Evolutionary conservation across 2,797 vertebrate genomes (phyloP).

Genomic region (Sebastes cheni): DNA sequence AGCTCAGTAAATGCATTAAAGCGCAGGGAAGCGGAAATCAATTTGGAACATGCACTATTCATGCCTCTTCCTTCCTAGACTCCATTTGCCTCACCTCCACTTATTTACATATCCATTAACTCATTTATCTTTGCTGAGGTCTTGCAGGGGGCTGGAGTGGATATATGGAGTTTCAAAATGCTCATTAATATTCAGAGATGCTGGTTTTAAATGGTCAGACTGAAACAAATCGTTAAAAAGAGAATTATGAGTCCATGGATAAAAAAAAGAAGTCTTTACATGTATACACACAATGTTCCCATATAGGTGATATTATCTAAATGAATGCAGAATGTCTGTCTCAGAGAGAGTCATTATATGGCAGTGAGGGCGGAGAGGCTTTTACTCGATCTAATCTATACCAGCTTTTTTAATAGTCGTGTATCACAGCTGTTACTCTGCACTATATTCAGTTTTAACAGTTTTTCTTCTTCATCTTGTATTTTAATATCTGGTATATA

Average conservation of each 20-base stretch:
- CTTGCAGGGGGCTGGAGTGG: slow-evolving; percentile 19
- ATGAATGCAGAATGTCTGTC: slow-evolving; percentile 1
- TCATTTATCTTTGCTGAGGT: slow-evolving; percentile 57
- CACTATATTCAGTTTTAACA: no score
- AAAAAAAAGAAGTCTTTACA: background rate
- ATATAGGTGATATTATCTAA: background rate
- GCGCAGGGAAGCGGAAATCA: slow-evolving; percentile 58
- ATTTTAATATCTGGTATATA: no score
- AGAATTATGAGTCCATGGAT: slow-evolving; percentile 5
- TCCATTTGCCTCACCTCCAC: slow-evolving; percentile 53
- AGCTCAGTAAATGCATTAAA: slow-evolving; percentile 52
- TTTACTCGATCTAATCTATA: background rate
- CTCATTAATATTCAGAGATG: slow-evolving; percentile 67
- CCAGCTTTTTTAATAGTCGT: no score
- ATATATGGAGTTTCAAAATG: slow-evolving; percentile 45
- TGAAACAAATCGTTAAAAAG: slow-evolving; percentile 8
- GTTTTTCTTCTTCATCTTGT: no score
- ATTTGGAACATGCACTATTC: slow-evolving; percentile 45
- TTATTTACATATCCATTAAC: slow-evolving; percentile 67
- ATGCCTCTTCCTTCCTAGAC: slow-evolving; percentile 26
- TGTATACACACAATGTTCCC: background rate
- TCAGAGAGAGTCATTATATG: background rate
- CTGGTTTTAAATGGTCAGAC: slow-evolving; percentile 15
- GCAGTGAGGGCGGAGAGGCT: background rate
- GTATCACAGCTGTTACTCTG: no score